Evolutionary conservation across 2,888 invertebrate genomes (phyloP), one percentile per base, ranked within the genome.

Genomic region (Melieria omissa): DNA sequence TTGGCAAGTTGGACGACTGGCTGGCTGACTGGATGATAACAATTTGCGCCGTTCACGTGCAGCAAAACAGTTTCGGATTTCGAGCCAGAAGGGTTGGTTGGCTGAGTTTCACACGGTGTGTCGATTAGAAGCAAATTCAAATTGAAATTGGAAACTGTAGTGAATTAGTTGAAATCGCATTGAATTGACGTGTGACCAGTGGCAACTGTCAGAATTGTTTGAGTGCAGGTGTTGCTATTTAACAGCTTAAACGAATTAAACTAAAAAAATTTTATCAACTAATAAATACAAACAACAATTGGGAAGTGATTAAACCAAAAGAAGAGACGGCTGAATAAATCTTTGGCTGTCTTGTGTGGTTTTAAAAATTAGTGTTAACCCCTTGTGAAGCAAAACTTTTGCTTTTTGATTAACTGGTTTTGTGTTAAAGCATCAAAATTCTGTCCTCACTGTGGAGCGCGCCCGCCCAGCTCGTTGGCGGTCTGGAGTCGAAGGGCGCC

Each of bases 381-480:
- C 29, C 29, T 29, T 29, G 29, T 29, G 29, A 2, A 0, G 29
- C 29, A 29, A 29, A 29, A 29, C 29, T 29, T 29, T 29, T 29
- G 29, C 29, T 29, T 29, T 29, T 29, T 29, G 29, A 29, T 29
- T 29, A 3, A 29, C 29, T 29, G 29, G 29, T 29, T 29, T 29
- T 29, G 29, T 29, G 29, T 29, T 29, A 79, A 80, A 73, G 58
- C 78, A 74, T 74, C 85, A 85, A 84, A 81, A 86, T 86, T 85
- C 84, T 87, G 85, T 87, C 86, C 82, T 87, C 87, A 81, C 77
- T 87, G 85, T 86, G 87, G 87, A 84, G 83, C 72, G 80, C 86
- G 81, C 84, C 86, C 81, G 84, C 83, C 83, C 85, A 85, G 79
- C 79, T 86, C 72, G 84, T 83, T 79, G 80, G 82, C 76, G 84